These are phyloP conservation scores for Oophaga sylvatica DNA, from an alignment of 2,797 vertebrate species.

Conservation along the genomic window DNA sequence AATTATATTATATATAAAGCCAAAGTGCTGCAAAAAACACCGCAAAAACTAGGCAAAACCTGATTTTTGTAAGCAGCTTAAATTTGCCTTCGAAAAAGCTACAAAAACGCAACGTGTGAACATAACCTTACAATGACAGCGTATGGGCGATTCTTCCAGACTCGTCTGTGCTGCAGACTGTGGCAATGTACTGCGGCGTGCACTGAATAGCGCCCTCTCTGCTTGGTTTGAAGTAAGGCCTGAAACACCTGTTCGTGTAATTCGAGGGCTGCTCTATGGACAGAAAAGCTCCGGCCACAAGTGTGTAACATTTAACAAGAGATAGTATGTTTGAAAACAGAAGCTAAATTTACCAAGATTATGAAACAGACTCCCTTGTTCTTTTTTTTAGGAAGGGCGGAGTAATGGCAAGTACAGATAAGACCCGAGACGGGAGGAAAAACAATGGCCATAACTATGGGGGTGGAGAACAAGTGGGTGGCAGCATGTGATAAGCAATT, in stretches of 20 bases:
- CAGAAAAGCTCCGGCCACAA: neutral
- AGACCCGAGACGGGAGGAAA: conserved; percentile 29
- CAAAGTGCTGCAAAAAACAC: no score
- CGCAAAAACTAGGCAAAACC: no score
- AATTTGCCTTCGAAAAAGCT: no score
- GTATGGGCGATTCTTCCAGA: no score
- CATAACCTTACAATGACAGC: no score
- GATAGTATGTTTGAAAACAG: conserved; percentile 17
- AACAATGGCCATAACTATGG: conserved; percentile 39
- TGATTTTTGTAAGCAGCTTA: no score
- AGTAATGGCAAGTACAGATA: conserved; percentile 48
- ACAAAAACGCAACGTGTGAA: no score
- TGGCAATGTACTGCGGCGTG: no score
- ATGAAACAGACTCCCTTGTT: conserved; percentile 1
- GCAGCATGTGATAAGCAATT: conserved; percentile 49
- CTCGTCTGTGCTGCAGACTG: no score
- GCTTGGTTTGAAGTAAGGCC: neutral
- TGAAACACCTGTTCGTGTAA: no score
- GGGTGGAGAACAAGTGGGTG: conserved; percentile 39
- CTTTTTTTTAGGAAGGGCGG: conserved; percentile 54
- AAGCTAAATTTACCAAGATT: conserved; percentile 14
- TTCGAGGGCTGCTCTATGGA: no score
- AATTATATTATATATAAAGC: no score
- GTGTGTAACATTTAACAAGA: neutral
- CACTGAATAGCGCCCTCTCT: neutral